phyloP scores from a whole-genome alignment of 2,888 invertebrate genomes.

The Spicauda simplicius region DNA sequence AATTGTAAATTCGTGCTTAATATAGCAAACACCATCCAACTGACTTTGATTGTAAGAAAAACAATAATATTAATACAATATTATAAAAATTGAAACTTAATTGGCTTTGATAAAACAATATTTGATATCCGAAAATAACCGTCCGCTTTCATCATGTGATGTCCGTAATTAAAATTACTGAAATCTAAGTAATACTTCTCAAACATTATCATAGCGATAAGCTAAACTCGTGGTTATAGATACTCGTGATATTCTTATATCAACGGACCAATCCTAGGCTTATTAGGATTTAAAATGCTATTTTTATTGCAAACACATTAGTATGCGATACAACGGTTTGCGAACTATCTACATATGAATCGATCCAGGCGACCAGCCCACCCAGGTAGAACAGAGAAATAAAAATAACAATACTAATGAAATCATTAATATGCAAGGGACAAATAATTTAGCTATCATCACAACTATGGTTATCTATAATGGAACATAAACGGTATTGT shows the following conservation, averaged over 20 bases:
- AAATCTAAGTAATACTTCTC: neutral
- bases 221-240: neutral
- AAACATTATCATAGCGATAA: slow-evolving; percentile 7
- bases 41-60: too few relatives aligned
- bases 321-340: neutral
- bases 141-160: neutral
- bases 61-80: too few relatives aligned
- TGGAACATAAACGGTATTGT: too few relatives aligned
- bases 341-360: neutral
- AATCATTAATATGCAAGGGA: slow-evolving; percentile 52
- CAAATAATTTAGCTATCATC: slow-evolving; percentile 6
- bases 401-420: slow-evolving; percentile 44
- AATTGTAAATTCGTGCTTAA: too few relatives aligned
- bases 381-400: slow-evolving; percentile 24
- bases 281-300: neutral
- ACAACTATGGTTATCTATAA: neutral
- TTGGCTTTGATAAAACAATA: neutral
- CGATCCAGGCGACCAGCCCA: neutral
- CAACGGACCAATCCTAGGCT: neutral
- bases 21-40: too few relatives aligned
- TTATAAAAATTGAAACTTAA: too few relatives aligned
- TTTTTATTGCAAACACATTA: neutral
- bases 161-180: neutral
- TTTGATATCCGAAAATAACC: neutral
- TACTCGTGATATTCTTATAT: neutral